A percentile compares a stretch with the other conserved stretches of the same genome.
phyloP scores from a whole-genome alignment of 2,888 invertebrate species.

The Scaptomyza caliginosa region DNA sequence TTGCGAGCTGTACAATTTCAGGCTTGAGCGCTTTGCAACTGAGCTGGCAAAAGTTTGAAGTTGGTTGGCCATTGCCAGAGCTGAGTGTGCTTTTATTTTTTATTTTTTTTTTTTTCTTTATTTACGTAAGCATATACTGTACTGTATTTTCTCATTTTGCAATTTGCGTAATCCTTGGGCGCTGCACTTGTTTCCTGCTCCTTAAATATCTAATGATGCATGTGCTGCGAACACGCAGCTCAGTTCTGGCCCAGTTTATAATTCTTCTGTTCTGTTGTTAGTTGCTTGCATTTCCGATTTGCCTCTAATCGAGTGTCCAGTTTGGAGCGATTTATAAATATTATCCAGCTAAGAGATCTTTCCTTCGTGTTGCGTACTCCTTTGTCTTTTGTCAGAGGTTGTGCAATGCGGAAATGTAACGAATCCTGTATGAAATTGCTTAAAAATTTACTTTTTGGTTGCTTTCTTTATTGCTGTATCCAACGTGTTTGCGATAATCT shows the following conservation, averaged over 20 bases:
- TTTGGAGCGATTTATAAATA: conserved; percentile 20
- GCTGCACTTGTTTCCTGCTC: conserved; percentile 25
- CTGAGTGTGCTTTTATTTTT: conserved; percentile 3
- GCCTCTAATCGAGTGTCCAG: conserved; percentile 38
- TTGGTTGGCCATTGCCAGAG: conserved; percentile 18
- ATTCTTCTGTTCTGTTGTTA: conserved; percentile 26
- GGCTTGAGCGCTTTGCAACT: conserved; percentile 60
- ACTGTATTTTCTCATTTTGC: conserved; percentile 19
- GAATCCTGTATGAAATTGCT: background rate
- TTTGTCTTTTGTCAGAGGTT: background rate
- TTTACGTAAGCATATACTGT: background rate
- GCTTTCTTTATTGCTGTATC: too few species aligned
- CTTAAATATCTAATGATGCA: conserved; percentile 70
- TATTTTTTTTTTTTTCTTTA: background rate
- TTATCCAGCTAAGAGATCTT: conserved; percentile 13
- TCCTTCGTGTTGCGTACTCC: background rate
- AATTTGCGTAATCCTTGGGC: conserved; percentile 70
- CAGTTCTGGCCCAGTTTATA: conserved; percentile 39
- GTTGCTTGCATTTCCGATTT: conserved; percentile 35
- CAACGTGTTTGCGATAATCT: too few species aligned
- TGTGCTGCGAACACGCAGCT: conserved; percentile 56
- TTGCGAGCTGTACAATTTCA: conserved; percentile 67
- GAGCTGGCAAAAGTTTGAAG: conserved; percentile 38
- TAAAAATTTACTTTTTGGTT: background rate
- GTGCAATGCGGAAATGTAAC: background rate